Evolutionary conservation across 2,888 invertebrate genomes (phyloP), one percentile per base, ranked within the genome.

Genomic region (Cantharis nigra): DNA sequence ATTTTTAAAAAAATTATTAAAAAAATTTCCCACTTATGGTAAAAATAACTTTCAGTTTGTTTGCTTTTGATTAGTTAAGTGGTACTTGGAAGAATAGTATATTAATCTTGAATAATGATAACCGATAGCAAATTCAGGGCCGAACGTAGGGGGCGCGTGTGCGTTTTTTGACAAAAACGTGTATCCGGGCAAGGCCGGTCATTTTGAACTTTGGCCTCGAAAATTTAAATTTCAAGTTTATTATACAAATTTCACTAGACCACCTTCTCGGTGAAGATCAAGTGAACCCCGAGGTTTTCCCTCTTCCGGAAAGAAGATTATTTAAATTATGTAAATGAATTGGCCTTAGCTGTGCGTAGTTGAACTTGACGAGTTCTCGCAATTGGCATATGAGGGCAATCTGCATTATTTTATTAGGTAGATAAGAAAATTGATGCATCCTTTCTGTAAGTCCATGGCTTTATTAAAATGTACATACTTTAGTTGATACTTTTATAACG

Each of bases 371-470:
- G 33, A 33, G 33, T 33, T 33, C 13, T 13, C 33, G 13, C 33
- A 73, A 26, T 18, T 64, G 72, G 28, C 63, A 65, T 63, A 30
- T 72, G 63, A 65, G 20, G 18, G 23, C 23, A 65, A 16, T 65
- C 65, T 65, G 65, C 65, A 65, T 65, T 20, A 65, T 65, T 20
- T 33, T 33, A 73, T 69, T 30, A 73, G 20, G 49, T 20, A 72
- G 64, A 63, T 49, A 69, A 62, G 69, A 74, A 74, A 74, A 74
- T 74, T 74, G 74, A 63, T 26, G 74, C 49, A 49, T 74, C 74
- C 74, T 74, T 63, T 74, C 63, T 64, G 63, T 18, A 28, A 11
- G 33, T 5, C n/a, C 13, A 13, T 33, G 33, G 33, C 5, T 33
- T 13, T 33, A 33, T 33, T 33, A 33, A 33, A 33, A 33, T 26